These are phyloP conservation scores for Calosoma granatense DNA, from an alignment of 1,140 invertebrate species.

Conservation along the genomic window DNA sequence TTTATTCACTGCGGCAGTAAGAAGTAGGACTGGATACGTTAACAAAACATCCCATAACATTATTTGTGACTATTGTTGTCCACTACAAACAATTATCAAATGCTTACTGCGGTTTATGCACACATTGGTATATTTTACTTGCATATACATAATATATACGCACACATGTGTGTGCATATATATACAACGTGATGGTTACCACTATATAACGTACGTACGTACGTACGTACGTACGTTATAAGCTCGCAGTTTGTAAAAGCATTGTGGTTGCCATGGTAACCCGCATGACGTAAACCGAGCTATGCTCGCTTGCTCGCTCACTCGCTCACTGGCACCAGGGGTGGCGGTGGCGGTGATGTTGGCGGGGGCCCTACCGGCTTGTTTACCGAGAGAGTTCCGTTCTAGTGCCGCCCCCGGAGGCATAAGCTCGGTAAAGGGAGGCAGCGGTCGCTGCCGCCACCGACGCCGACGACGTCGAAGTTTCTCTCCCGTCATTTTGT, in stretches of 20 bases:
- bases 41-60: not conserved
- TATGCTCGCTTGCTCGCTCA: not conserved
- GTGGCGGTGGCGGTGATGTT: not conserved
- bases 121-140: not conserved
- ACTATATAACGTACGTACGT: not conserved
- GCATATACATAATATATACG: constrained; percentile 4
- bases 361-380: not conserved
- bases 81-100: constrained; percentile 7
- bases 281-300: constrained; percentile 5
- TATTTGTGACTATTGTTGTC: not conserved
- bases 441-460: no score
- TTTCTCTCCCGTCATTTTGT: no score
- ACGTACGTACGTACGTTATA: not conserved
- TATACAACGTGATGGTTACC: not conserved
- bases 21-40: not conserved
- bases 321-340: not conserved
- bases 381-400: constrained; percentile 2
- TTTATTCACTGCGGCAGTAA: not conserved
- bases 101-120: not conserved
- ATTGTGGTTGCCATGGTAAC: constrained; percentile 4
- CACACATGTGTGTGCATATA: constrained; percentile 1
- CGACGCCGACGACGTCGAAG: no score
- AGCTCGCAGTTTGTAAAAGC: constrained; percentile 3
- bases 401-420: no score
- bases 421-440: no score